Conservation (phyloP, 2,888 invertebrate species). For the Reticulitermes lucifugus region DNA sequence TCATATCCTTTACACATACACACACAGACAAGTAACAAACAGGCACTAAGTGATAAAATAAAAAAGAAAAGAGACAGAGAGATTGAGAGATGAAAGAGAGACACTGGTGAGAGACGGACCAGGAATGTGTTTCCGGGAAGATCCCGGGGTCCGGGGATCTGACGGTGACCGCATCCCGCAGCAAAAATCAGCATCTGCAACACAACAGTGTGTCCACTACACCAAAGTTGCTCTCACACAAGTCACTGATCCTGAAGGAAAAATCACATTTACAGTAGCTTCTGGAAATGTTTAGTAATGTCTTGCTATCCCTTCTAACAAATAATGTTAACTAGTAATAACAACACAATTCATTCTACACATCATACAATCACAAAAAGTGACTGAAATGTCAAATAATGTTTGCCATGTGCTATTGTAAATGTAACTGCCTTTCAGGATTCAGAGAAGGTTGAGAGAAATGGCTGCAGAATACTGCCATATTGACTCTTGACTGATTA, state of each 20-base stretch:
- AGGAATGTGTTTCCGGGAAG: conserved; percentile 44
- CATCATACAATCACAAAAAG: no score
- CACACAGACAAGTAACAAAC: conserved; percentile 50
- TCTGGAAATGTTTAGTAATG: no score
- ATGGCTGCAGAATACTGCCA: not conserved
- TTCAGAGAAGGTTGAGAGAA: not conserved
- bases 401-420: not conserved
- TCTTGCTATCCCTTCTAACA: no score
- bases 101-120: conserved; percentile 49
- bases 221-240: conserved; percentile 24
- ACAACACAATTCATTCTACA: no score
- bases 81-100: conserved; percentile 19
- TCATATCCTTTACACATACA: conserved; percentile 47
- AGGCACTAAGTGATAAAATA: conserved; percentile 33
- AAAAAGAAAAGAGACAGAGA: conserved; percentile 15
- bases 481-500: no score
- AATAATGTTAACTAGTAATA: no score
- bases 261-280: not conserved
- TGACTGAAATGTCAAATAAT: no score
- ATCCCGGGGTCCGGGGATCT: conserved; percentile 46
- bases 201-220: conserved; percentile 59
- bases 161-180: conserved; percentile 84
- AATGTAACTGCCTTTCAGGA: not conserved
- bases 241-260: not conserved
- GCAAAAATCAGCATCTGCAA: conserved; percentile 92